Evolutionary conservation across 1,140 invertebrate genomes (phyloP).

Genomic region (Drosophila yakuba): DNA sequence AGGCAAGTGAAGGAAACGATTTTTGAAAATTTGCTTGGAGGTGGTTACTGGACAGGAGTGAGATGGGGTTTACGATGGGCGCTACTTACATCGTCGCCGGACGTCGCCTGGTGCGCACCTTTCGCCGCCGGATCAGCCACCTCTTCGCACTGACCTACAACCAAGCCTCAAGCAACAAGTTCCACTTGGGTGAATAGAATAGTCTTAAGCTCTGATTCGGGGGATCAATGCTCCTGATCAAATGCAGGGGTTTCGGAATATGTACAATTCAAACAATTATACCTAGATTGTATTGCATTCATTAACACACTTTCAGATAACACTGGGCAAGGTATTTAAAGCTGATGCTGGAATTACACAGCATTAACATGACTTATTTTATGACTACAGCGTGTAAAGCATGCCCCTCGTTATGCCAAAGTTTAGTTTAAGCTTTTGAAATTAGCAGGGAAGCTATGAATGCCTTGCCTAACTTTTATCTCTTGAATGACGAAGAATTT

Average conservation of each 20-base stretch:
- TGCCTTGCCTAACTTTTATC: too few species aligned
- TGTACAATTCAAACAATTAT: constrained; percentile 20
- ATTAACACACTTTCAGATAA: neutral
- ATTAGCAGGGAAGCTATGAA: too few species aligned
- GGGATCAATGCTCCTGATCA: constrained; percentile 36
- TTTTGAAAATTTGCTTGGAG: constrained; percentile 40
- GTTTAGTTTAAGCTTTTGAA: neutral
- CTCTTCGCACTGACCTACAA: constrained; percentile 72
- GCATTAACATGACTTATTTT: constrained; percentile 1
- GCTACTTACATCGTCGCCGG: constrained; percentile 79
- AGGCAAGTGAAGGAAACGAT: constrained; percentile 24
- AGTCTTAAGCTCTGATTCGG: constrained; percentile 29
- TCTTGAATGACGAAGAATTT: too few species aligned
- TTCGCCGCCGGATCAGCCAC: constrained; percentile 74
- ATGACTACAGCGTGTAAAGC: neutral
- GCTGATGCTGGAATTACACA: constrained; percentile 10
- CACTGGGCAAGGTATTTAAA: neutral
- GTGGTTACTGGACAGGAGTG: constrained; percentile 48
- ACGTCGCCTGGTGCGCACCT: constrained; percentile 72
- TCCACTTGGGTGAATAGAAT: constrained; percentile 41
- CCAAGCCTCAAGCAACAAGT: constrained; percentile 71
- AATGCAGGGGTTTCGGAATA: constrained; percentile 15
- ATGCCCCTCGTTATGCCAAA: too few species aligned
- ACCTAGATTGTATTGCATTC: neutral
- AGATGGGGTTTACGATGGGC: constrained; percentile 53